Evolutionary conservation across 2,797 vertebrate genomes (phyloP).

Genomic region (Nannoperca obscura): DNA sequence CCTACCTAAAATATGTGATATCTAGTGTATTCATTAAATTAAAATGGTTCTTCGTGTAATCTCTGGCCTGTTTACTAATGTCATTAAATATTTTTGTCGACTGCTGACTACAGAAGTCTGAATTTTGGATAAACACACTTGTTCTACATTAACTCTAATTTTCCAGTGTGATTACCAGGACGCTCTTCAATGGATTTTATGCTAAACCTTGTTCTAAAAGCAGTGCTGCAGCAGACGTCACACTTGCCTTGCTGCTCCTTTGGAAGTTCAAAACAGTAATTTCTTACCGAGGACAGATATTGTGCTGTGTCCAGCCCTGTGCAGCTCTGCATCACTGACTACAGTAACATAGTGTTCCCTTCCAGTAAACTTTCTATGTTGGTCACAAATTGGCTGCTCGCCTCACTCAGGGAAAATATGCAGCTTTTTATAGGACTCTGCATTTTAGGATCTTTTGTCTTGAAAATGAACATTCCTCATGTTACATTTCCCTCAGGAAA

Average conservation of each 20-base stretch:
- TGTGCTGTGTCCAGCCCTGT: slow-evolving; percentile 56
- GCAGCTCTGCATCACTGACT: slow-evolving; percentile 57
- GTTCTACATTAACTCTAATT: slow-evolving; percentile 25
- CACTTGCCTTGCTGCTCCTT: slow-evolving; percentile 54
- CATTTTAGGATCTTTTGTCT: slow-evolving; percentile 74
- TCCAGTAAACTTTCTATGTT: slow-evolving; percentile 80
- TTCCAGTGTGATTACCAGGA: slow-evolving; percentile 18
- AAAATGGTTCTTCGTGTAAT: neutral
- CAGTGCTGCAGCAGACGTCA: slow-evolving; percentile 33
- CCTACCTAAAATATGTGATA: neutral
- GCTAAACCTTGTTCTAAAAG: slow-evolving; percentile 39
- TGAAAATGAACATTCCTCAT: slow-evolving; percentile 55
- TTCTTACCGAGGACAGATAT: slow-evolving; percentile 65
- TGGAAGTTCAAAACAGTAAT: slow-evolving; percentile 59
- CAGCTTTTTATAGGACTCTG: slow-evolving; percentile 70
- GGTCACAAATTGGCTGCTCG: slow-evolving; percentile 75
- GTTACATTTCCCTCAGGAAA: slow-evolving; percentile 31
- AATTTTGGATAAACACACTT: neutral
- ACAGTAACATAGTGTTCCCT: slow-evolving; percentile 68
- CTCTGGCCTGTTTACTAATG: neutral
- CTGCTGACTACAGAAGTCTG: slow-evolving; percentile 2
- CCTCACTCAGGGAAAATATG: slow-evolving; percentile 69
- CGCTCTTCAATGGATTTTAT: neutral
- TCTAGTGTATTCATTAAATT: neutral
- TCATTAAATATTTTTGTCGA: neutral